phyloP scores from a whole-genome alignment of 2,113 vertebrate species.

The Archilochus colubris region DNA sequence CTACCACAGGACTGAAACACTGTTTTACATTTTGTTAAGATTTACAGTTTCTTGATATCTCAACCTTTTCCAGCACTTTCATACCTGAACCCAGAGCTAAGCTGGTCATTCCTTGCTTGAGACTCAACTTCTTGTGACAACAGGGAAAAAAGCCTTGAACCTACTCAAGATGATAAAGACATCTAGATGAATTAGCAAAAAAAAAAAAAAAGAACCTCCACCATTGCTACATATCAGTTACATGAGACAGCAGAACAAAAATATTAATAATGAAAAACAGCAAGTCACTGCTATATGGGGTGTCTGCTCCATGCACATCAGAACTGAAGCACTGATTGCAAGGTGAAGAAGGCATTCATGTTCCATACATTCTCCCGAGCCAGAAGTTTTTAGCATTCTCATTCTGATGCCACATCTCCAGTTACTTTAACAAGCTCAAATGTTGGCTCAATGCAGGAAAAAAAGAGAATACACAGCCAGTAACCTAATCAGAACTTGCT shows the following conservation, averaged over 20 bases:
- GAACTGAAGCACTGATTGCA: background rate
- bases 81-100: background rate
- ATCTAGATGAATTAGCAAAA: background rate
- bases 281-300: background rate
- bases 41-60: background rate
- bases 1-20: background rate
- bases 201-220: background rate
- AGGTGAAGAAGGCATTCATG: background rate
- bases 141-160: fast-evolving
- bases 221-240: background rate
- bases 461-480: background rate
- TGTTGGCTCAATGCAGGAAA: background rate
- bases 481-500: background rate
- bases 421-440: background rate
- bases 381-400: background rate
- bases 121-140: background rate
- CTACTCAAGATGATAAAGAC: background rate
- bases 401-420: background rate
- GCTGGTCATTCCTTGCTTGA: background rate
- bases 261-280: background rate
- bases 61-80: background rate
- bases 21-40: background rate
- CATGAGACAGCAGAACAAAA: background rate
- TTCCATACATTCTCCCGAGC: background rate
- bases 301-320: background rate